These are phyloP conservation scores for Anaspis maculata DNA, from an alignment of 2,888 invertebrate genomes.

Conservation along the genomic window DNA sequence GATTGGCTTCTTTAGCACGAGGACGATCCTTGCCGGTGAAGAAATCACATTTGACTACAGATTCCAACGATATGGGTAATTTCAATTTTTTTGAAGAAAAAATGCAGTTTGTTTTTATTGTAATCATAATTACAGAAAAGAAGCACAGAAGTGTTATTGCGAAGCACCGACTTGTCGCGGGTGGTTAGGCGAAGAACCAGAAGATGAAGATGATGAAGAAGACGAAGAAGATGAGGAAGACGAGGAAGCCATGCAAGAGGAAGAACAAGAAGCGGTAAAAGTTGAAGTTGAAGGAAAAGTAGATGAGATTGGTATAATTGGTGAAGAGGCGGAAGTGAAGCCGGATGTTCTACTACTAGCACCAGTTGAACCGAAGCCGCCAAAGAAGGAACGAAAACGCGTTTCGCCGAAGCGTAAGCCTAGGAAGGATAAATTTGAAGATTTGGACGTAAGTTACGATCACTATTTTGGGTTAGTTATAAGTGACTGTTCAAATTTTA, in stretches of 20 bases:
- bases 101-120: constrained; percentile 4
- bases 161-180: constrained; percentile 85
- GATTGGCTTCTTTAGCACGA: constrained; percentile 93
- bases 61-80: constrained; percentile 90
- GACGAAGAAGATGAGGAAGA: constrained; percentile 45
- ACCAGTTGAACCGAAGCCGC: constrained; percentile 25
- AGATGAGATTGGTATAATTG: constrained; percentile 17
- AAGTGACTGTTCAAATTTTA: constrained; percentile 22
- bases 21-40: constrained; percentile 75
- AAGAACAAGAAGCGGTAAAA: constrained; percentile 9
- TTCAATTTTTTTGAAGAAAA: constrained; percentile 9
- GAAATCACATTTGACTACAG: constrained; percentile 99
- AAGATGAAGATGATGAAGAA: constrained; percentile 56
- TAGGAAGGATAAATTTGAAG: constrained; percentile 50
- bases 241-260: constrained; percentile 33
- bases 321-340: constrained; percentile 43
- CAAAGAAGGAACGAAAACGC: constrained; percentile 29
- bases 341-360: constrained; percentile 25
- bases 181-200: constrained; percentile 88
- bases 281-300: constrained; percentile 12
- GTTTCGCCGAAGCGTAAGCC: constrained; percentile 33
- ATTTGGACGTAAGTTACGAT: constrained; percentile 48
- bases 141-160: constrained; percentile 94
- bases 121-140: constrained; percentile 68
- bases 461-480: constrained; percentile 11